Evolutionary conservation across 2,888 invertebrate genomes (phyloP).

Genomic region (Phragmatobia fuliginosa): DNA sequence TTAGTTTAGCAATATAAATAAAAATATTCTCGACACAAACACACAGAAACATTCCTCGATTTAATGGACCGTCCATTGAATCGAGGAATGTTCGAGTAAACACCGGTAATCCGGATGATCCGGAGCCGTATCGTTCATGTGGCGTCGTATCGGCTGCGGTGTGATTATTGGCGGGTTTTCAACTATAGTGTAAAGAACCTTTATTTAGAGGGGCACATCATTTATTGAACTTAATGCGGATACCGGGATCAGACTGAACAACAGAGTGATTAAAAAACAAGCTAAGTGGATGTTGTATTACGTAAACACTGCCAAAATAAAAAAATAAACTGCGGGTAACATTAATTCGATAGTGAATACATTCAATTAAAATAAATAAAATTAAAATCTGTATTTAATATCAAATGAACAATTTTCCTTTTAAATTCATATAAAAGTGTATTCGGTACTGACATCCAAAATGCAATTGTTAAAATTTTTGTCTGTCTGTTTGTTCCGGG

Average conservation of each 20-base stretch:
- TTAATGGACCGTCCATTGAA: slow-evolving; percentile 5
- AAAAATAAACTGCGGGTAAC: too few relatives aligned
- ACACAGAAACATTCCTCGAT: background rate
- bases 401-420: too few relatives aligned
- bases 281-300: background rate
- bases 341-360: too few relatives aligned
- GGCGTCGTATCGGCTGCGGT: slow-evolving; percentile 48
- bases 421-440: too few relatives aligned
- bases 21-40: slow-evolving; percentile 6
- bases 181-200: background rate
- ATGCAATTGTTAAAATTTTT: too few relatives aligned
- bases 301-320: too few relatives aligned
- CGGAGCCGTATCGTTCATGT: slow-evolving; percentile 46
- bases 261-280: background rate
- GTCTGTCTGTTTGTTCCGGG: too few relatives aligned
- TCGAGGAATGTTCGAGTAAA: slow-evolving; percentile 44
- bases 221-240: background rate
- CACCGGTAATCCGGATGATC: slow-evolving; percentile 60
- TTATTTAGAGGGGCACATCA: background rate
- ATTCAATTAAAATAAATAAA: too few relatives aligned
- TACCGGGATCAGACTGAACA: background rate
- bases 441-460: too few relatives aligned
- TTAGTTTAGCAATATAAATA: background rate
- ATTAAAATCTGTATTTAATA: too few relatives aligned
- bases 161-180: slow-evolving; percentile 5